Evolutionary conservation across 2,888 invertebrate species (phyloP).

Genomic region (Lochmaea capreae): DNA sequence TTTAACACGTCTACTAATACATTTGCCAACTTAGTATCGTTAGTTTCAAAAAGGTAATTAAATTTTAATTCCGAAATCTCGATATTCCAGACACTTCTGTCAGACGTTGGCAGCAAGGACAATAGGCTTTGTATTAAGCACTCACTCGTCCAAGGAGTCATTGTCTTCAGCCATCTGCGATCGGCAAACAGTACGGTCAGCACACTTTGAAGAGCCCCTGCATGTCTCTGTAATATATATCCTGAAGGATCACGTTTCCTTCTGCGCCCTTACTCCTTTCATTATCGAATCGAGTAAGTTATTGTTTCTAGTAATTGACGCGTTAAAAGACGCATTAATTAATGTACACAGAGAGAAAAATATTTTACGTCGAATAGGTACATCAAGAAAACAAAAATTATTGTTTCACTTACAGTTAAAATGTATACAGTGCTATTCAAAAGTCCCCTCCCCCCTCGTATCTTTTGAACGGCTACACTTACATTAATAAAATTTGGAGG

Average conservation of each 20-base stretch:
- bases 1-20: neutral
- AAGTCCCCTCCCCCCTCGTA: too few species aligned
- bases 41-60: slow-evolving; percentile 39
- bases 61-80: slow-evolving; percentile 38
- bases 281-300: slow-evolving; percentile 43
- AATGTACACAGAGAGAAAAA: slow-evolving; percentile 1
- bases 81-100: slow-evolving; percentile 32
- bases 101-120: slow-evolving; percentile 34
- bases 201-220: slow-evolving; percentile 48
- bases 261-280: slow-evolving; percentile 36
- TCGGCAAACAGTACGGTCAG: slow-evolving; percentile 45
- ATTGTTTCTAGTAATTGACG: slow-evolving; percentile 46
- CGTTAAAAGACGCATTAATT: slow-evolving; percentile 25
- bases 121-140: slow-evolving; percentile 47
- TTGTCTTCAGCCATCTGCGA: slow-evolving; percentile 49
- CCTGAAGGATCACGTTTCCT: slow-evolving; percentile 39
- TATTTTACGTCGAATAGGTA: neutral
- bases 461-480: too few species aligned
- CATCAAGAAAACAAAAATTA: neutral
- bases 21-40: neutral
- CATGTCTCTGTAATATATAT: slow-evolving; percentile 40
- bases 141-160: slow-evolving; percentile 47
- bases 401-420: neutral
- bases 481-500: too few species aligned
- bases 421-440: too few species aligned